A percentile compares a stretch with the other conserved stretches of the same genome.
Evolutionary conservation across 2,888 invertebrate genomes (phyloP).

Genomic region (Chloromyia formosa): DNA sequence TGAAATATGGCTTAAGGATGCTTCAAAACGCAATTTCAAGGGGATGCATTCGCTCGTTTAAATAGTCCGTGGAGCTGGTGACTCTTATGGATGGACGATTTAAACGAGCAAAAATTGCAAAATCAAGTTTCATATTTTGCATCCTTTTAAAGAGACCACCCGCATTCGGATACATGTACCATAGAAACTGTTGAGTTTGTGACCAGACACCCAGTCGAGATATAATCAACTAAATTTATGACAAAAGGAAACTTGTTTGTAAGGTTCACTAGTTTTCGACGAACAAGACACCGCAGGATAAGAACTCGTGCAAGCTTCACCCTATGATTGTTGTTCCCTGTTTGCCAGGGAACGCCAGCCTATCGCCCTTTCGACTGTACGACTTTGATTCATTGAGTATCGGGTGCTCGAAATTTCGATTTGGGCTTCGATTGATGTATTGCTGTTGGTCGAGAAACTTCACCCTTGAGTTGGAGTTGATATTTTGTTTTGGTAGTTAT

Average conservation of each 20-base stretch:
- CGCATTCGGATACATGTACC: no score
- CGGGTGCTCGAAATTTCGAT: background rate
- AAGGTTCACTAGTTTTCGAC: constrained; percentile 26
- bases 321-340: background rate
- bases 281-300: background rate
- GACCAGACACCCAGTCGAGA: constrained; percentile 13
- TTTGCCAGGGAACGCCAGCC: background rate
- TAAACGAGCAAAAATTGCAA: no score
- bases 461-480: constrained; percentile 25
- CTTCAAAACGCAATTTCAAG: no score
- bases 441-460: background rate
- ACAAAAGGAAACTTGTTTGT: constrained; percentile 42
- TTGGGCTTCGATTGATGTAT: constrained; percentile 17
- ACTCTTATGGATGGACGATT: no score
- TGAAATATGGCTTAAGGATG: no score
- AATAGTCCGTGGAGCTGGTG: no score
- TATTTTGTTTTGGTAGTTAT: constrained; percentile 43
- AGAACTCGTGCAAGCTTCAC: background rate
- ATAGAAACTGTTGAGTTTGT: no score
- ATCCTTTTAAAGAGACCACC: no score
- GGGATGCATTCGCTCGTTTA: no score
- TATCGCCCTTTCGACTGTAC: background rate
- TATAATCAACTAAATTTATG: constrained; percentile 34
- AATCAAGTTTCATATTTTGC: no score
- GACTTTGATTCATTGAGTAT: constrained; percentile 22